A percentile compares a stretch with the other conserved stretches of the same genome.
Evolutionary conservation across 1,140 invertebrate genomes (phyloP).

Genomic region (Goniozus legneri): DNA sequence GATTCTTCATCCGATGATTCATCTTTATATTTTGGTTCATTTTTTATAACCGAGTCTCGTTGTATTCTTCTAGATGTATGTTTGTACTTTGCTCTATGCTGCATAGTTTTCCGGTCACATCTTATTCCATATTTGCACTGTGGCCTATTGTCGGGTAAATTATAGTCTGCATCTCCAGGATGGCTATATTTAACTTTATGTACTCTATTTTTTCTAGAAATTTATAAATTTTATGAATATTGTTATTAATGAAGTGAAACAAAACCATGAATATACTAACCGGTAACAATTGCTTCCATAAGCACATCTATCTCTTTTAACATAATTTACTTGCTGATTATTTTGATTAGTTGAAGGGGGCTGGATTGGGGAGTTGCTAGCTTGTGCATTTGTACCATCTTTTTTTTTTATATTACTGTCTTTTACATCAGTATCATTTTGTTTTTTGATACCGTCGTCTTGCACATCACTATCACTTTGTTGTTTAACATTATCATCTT

Average conservation of each 20-base stretch:
- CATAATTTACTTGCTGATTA: background rate
- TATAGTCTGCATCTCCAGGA: constrained; percentile 56
- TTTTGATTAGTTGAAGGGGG: no score
- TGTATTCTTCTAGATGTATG: constrained; percentile 35
- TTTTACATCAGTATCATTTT: no score
- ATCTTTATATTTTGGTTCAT: background rate
- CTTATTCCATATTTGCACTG: constrained; percentile 54
- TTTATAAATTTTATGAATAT: constrained; percentile 3
- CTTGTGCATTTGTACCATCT: no score
- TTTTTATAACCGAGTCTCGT: constrained; percentile 8
- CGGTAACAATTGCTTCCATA: constrained; percentile 18
- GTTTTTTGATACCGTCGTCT: no score
- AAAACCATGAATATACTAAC: constrained; percentile 6
- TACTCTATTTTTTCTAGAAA: constrained; percentile 45
- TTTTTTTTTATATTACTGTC: no score
- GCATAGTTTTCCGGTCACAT: constrained; percentile 56
- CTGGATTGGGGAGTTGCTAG: background rate
- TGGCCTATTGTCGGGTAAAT: constrained; percentile 47
- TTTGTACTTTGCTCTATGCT: constrained; percentile 52
- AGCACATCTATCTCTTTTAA: constrained; percentile 13
- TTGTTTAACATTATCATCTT: no score
- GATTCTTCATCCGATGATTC: constrained; percentile 23
- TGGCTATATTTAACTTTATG: constrained; percentile 50
- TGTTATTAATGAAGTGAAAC: background rate
- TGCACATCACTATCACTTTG: no score